Percentiles rank a stretch among this genome's conserved stretches.
Conservation (phyloP, 2,888 invertebrate species). For the Xylota sylvarum region DNA sequence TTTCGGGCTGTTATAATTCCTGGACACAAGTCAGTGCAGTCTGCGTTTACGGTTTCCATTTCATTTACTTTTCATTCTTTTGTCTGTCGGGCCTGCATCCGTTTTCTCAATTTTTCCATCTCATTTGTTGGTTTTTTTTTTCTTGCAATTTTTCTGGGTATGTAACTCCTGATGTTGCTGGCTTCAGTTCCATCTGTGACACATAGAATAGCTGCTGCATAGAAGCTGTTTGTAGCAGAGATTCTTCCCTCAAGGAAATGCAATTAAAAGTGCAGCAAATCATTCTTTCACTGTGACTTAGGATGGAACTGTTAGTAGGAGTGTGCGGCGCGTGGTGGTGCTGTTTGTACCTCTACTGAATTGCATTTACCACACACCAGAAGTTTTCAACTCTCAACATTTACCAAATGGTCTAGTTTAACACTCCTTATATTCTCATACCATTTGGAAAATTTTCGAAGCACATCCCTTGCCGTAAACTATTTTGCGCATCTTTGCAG, state of each 20-base stretch:
- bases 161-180: constrained; percentile 44
- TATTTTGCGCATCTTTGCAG: constrained; percentile 53
- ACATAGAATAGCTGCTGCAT: constrained; percentile 40
- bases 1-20: constrained; percentile 11
- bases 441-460: constrained; percentile 22
- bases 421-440: constrained; percentile 15
- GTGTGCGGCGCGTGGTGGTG: neutral
- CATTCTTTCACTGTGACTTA: constrained; percentile 49
- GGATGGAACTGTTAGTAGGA: constrained; percentile 31
- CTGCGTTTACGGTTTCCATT: constrained; percentile 43
- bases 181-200: constrained; percentile 67
- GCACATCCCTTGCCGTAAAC: constrained; percentile 42
- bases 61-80: constrained; percentile 62
- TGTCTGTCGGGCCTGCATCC: constrained; percentile 17
- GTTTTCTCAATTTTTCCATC: constrained; percentile 20
- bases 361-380: constrained; percentile 48
- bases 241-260: constrained; percentile 60
- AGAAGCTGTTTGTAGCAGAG: constrained; percentile 45
- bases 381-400: constrained; percentile 65
- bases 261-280: constrained; percentile 76
- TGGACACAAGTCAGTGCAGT: constrained; percentile 38
- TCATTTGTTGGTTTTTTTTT: too few species aligned
- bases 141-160: constrained; percentile 23
- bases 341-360: constrained; percentile 17
- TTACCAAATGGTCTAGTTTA: constrained; percentile 61